Evolutionary conservation across 2,113 vertebrate species (phyloP).

Genomic region (Narcine bancroftii): DNA sequence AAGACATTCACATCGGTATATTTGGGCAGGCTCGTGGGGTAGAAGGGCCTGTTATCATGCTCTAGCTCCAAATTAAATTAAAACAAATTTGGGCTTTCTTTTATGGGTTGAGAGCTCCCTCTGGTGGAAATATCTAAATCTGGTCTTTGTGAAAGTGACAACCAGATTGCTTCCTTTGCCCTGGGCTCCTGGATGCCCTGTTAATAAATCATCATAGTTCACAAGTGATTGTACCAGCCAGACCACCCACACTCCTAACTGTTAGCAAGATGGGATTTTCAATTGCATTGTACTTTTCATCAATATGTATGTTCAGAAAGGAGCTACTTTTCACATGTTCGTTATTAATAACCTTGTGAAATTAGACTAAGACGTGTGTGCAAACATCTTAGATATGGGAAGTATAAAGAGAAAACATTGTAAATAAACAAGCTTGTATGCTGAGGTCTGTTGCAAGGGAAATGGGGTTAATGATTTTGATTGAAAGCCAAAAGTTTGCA

Average conservation of each 20-base stretch:
- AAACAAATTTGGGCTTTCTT: neutral
- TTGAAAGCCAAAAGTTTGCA: neutral
- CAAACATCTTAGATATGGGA: neutral
- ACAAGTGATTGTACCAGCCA: neutral
- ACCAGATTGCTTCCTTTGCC: too few relatives aligned
- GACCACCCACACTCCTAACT: neutral
- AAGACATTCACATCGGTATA: too few relatives aligned
- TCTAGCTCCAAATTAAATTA: too few relatives aligned
- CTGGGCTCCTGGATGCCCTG: neutral
- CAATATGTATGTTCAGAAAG: neutral
- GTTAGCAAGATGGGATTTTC: neutral
- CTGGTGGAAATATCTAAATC: neutral
- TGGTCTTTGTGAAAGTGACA: too few relatives aligned
- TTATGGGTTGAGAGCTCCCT: slow-evolving; percentile 12
- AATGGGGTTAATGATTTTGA: too few relatives aligned
- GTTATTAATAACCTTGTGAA: neutral
- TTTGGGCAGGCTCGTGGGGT: too few relatives aligned
- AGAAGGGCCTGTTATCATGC: too few relatives aligned
- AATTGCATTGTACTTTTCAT: neutral
- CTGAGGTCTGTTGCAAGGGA: neutral
- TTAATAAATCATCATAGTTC: too few relatives aligned
- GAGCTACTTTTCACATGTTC: neutral
- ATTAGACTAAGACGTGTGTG: too few relatives aligned
- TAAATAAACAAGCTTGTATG: neutral
- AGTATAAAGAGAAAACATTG: too few relatives aligned